Base-by-base conservation (phyloP, 2,888 invertebrate genomes). In the Gibbula magus region DNA sequence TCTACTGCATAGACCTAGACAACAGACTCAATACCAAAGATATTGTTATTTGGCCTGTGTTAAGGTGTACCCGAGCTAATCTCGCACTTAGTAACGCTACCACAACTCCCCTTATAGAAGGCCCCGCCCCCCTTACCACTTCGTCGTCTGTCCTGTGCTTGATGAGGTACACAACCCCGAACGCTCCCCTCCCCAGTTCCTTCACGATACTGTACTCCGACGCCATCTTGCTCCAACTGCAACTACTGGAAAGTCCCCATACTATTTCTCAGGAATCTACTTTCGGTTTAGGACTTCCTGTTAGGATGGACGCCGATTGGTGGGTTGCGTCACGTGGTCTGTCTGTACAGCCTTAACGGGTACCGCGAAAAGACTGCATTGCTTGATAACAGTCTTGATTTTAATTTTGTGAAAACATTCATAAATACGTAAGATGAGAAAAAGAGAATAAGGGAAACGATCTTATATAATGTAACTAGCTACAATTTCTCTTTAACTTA, bases 151-250 rank as follows among this genome's bases (percentile, higher is more conserved):
- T 45, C 45, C 20, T 56, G 67, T 77, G 66, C n/a, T 78, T 82
- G 32, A 86, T 84, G 35, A 86, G 61, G 74, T 85, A 88, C 10
- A 88, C 88, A 77, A 86, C 86, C 74, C 87, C 88, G 78, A 88
- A 88, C 13, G 86, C 87, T 7, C 88, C 88, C 73, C 86, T 86
- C 18, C 88, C 88, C 7, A 88, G 52, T 29, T 45, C 25, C 18
- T 66, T 56, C 39, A 66, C 35, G 45, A 73, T 39, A 16, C 20
- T 20, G 39, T 39, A 73, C 18, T 35, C 70, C 16, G 70, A 73
- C 70, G 20, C 45, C 61, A 61, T 61, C 29, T 61, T 61, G 61
- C 61, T 16, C 25, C 7, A 10, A 45, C 45, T 10, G 61, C 16
- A 29, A 25, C 29, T 61, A 61, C 61, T 61, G 45, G 45, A 45